Percentiles rank a stretch among this genome's conserved stretches.
Conservation (phyloP, 2,797 vertebrate genomes). For the Chloroceryle amazona region DNA sequence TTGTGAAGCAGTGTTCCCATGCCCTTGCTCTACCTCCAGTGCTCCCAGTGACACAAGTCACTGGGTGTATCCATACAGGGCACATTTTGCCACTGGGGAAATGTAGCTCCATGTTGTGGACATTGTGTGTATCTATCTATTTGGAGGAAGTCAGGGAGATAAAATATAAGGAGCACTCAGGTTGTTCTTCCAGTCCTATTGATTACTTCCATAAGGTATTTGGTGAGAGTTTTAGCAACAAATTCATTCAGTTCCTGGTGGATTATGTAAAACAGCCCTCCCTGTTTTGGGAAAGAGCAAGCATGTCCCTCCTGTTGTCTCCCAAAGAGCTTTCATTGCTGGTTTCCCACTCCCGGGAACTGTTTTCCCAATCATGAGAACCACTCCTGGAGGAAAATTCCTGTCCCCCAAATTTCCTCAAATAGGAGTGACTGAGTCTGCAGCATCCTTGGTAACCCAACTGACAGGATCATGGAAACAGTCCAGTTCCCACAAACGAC, state of each 20-base stretch:
- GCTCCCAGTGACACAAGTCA: not conserved
- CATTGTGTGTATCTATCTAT: fast-evolving
- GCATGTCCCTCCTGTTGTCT: not conserved
- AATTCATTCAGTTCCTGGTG: not conserved
- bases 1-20: not conserved
- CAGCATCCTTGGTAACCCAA: not conserved
- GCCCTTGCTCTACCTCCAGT: not conserved
- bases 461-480: not conserved
- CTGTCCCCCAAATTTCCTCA: not conserved
- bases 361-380: not conserved
- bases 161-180: not conserved
- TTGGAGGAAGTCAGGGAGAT: not conserved
- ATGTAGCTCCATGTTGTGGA: not conserved
- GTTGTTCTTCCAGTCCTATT: not conserved
- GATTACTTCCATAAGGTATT: not conserved
- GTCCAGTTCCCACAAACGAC: not conserved
- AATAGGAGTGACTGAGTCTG: not conserved
- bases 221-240: not conserved
- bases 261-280: not conserved
- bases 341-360: not conserved
- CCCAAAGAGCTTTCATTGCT: not conserved
- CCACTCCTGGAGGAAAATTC: not conserved
- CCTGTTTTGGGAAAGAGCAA: not conserved
- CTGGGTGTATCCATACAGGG: not conserved
- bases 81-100: not conserved